A percentile compares a stretch with the other conserved stretches of the same genome.
Evolutionary conservation across 2,888 invertebrate species (phyloP).

Genomic region (Nemotelus nigrinus): DNA sequence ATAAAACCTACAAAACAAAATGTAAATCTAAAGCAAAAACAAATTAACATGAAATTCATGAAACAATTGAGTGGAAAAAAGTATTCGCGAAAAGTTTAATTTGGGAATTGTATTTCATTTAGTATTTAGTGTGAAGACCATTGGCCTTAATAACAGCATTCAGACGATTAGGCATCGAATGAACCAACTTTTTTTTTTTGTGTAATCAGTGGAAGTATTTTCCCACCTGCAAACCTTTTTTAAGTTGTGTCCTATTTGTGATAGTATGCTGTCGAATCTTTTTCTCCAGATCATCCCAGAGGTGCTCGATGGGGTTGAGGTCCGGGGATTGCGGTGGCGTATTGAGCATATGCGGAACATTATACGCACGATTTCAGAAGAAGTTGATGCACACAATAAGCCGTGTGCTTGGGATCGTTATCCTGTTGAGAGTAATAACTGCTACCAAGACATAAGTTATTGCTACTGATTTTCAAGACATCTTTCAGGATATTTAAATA

Average conservation of each 20-base stretch:
- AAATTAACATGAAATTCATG: too few relatives aligned
- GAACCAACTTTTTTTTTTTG: too few relatives aligned
- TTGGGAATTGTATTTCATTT: too few relatives aligned
- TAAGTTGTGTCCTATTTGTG: slow-evolving; percentile 6
- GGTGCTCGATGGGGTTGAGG: slow-evolving; percentile 8
- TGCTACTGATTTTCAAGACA: slow-evolving; percentile 10
- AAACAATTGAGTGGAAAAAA: too few relatives aligned
- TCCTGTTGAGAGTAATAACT: slow-evolving; percentile 16
- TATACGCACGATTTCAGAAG: neutral
- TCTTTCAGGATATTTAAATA: slow-evolving; percentile 18
- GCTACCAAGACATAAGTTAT: slow-evolving; percentile 17
- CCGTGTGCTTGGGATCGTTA: slow-evolving; percentile 1
- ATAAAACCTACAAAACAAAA: too few relatives aligned
- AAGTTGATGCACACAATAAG: slow-evolving; percentile 14
- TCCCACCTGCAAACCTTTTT: neutral
- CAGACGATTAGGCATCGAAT: too few relatives aligned
- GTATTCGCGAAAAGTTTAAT: too few relatives aligned
- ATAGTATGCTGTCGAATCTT: slow-evolving; percentile 11
- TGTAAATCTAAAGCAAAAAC: too few relatives aligned
- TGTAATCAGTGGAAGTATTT: too few relatives aligned
- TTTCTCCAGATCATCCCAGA: slow-evolving; percentile 2
- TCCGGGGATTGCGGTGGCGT: neutral
- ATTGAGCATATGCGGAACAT: slow-evolving; percentile 6
- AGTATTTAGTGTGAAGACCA: too few relatives aligned
- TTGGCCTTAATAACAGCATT: too few relatives aligned